Evolutionary conservation across 2,888 invertebrate species (phyloP), one percentile per base, ranked within the genome.

Genomic region (Leptinotarsa peninsularis): DNA sequence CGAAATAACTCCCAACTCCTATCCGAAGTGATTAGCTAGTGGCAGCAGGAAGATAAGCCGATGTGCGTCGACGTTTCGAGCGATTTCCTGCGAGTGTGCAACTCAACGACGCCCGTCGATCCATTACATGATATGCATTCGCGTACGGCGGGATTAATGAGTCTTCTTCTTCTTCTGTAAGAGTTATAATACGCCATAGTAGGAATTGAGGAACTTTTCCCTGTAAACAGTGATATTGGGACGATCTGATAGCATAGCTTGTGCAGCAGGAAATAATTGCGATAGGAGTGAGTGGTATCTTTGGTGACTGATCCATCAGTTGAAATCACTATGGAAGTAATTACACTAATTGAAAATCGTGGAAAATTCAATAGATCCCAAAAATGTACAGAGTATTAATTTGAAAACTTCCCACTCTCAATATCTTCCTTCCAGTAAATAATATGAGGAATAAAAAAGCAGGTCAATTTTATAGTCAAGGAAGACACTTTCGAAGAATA

Each of bases 11-110:
- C 69, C 68, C 69, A 72, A 74, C 72, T 76, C 74, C 52, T 67
- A 71, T 76, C 63, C 73, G 74, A 74, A 76, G 76, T 76, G 56
- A 70, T 75, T 76, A 74, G 71, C 66, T 50, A 67, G 71, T 69
- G 69, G 72, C 76, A 71, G 74, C 72, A 74, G 67, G 72, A 76
- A 76, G 74, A 76, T 76, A 72, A 74, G 76, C 74, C 76, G 74
- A 76, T 74, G 72, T 76, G 76, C 76, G 76, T 76, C 68, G 71
- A 71, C 71, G 63, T 68, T 70, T 76, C 72, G 76, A 76, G 73
- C 68, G 74, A 73, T 72, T 72, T 76, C 69, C 71, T 66, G 72
- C 66, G 60, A 72, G 75, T 49, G 71, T 75, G 72, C 66, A 75
- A 75, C 69, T 72, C 69, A 72, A 72, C 72, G 66, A 75, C 72